Evolutionary conservation across 2,797 vertebrate species (phyloP), one percentile per base, ranked within the genome.

Genomic region (Podarcis siculus): DNA sequence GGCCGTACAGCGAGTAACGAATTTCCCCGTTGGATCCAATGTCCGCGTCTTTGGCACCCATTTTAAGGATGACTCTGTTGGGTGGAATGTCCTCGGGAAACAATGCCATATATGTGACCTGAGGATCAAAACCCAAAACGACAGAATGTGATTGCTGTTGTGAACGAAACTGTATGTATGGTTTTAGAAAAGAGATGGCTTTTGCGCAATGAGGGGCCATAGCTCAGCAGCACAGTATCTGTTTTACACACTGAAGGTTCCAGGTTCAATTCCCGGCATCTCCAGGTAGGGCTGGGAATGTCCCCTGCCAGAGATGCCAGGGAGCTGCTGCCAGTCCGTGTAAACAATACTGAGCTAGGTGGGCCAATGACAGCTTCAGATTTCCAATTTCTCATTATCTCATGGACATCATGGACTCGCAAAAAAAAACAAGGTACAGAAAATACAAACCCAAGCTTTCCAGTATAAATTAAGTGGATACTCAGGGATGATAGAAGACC

Each of bases 31-130:
- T 99, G 94, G 97, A 86, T 7, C 98, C 99, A 7, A 97, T 96
- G 89, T 99, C 99, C 9, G 97, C 97, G 92, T 99, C 99, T 83
- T 96, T 97, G 75, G 99, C 99, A 1, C 95, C 92, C 82, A 99
- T 96, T 88, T 96, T 98, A 89, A 99, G 95, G 86, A 99, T 96
- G 37, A 98, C 94, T 94, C 97, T 98, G 94, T 98, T 97, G 73
- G 98, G 93, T 25, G 98, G 96, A 80, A 98, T 96, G 87, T 99
- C 98, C 96, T 99, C 99, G 2, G 97, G 97, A 89, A 99, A 94
- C 4, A 96, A 96, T 35, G 97, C 97, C 75, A 96, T 96, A 88
- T 99, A 99, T 23, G 97, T 84, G 89, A 97, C 97, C 99, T 99
- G 90, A 81, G 90, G 87, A 75, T 2, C 90, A 89, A 95, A 79